These are phyloP conservation scores for Drosophila repletoides DNA, from an alignment of 1,140 invertebrate genomes.

Conservation along the genomic window DNA sequence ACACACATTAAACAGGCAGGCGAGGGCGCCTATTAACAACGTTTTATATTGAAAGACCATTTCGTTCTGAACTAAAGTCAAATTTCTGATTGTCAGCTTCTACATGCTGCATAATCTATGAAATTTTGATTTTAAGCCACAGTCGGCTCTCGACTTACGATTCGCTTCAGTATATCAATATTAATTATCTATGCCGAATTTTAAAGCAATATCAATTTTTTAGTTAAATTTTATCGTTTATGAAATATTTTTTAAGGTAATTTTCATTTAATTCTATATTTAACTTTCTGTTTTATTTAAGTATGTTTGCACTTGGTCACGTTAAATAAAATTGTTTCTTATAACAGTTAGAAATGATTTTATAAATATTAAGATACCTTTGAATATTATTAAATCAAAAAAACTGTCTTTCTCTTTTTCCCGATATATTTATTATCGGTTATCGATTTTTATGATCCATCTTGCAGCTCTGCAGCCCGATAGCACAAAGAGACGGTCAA, in stretches of 20 bases:
- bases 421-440: background rate
- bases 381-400: background rate
- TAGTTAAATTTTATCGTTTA: background rate
- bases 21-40: background rate
- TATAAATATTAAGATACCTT: no score
- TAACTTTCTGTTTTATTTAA: background rate
- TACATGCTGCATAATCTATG: background rate
- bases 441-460: background rate
- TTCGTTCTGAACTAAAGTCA: background rate
- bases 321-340: no score
- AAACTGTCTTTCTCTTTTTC: no score
- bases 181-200: no score
- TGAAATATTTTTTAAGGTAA: conserved; percentile 4
- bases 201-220: background rate
- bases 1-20: background rate
- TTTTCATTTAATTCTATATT: no score
- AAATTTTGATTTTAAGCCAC: conserved; percentile 10
- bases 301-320: no score
- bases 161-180: no score
- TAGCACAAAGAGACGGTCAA: background rate
- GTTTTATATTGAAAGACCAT: background rate
- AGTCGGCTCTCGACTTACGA: background rate
- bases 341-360: no score
- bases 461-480: conserved; percentile 2
- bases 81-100: background rate